Conservation (phyloP, 2,113 vertebrate species). For the Vicugna pacos region DNA sequence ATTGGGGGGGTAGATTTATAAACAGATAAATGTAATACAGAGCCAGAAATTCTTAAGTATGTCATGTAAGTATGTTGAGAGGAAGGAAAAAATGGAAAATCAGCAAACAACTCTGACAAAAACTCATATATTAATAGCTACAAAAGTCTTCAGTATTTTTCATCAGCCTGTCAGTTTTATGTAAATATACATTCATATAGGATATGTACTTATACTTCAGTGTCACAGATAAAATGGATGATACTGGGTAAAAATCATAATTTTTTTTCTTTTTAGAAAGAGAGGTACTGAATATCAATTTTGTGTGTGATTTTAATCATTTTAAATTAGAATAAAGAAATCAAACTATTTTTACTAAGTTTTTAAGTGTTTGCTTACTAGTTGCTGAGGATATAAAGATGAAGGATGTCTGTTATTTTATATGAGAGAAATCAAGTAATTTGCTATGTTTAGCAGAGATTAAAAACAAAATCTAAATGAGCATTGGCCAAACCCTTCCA, state of each 20-base stretch:
- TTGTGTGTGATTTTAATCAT: not conserved
- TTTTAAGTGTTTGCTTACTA: not conserved
- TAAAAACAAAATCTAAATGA: not conserved
- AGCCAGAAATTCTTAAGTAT: conserved; percentile 4
- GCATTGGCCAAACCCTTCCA: not conserved
- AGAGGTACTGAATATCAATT: not conserved
- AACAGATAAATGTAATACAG: not conserved
- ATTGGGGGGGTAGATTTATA: not conserved
- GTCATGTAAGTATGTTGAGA: not conserved
- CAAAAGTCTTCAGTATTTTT: not conserved
- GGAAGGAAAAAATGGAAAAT: not conserved
- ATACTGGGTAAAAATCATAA: not conserved
- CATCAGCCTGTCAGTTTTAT: not conserved
- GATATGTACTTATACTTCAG: not conserved
- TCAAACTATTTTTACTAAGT: not conserved
- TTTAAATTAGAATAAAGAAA: not conserved
- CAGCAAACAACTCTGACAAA: not conserved
- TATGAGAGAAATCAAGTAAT: not conserved
- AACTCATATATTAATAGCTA: not conserved
- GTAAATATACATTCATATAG: not conserved
- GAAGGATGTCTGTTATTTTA: not conserved
- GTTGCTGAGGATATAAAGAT: not conserved
- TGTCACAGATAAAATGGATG: not conserved
- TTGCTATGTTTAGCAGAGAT: not conserved
- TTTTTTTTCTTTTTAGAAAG: not conserved